Base-by-base conservation (phyloP, 2,113 vertebrate species). In the Lasiurus cinereus region DNA sequence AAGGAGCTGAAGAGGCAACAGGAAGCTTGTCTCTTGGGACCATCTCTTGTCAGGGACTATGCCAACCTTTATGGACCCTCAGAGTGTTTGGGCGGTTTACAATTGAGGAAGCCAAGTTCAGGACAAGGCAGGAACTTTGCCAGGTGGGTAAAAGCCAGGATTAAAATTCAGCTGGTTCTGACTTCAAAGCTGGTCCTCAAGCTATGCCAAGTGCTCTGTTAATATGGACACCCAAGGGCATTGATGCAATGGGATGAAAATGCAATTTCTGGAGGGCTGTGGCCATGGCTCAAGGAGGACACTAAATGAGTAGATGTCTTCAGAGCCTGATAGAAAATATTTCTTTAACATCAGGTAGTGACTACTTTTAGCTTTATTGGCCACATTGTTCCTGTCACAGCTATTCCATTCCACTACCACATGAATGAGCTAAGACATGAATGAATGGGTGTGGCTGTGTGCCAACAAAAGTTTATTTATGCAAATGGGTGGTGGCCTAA, bases 211-310 rank as follows among this genome's bases (percentile, higher is more conserved):
- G 12, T 14, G 15, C 33, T 52, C 12, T 86, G 46, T 59, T 36
- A 36, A 22, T 10, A 56, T 0, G 0, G 3, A 21, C 3, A 1
- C 6, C 31, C 29, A 64, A 27, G 4, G 1, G 31, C 46, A 18
- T 8, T 1, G 48, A 31, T 12, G 10, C 16, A 8, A 22, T 16
- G 48, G 33, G 36, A 33, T 0, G 3, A 2, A n/a, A 22, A 13
- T 6, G 15, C 33, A 24, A 19, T 43, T 9, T 50, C 5, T 22
- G 10, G 6, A 70, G 62, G 27, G 29, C 89, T 54, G 10, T n/a
- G 69, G 69, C 39, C 36, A 15, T 3, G 36, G n/a, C 50, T 73
- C 39, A 22, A 22, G n/a, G 50, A 1, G 50, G 46, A 67, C 92
- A 27, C 27, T 31, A 16, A 64, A 31, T 24, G 24, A 56, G 27